These are phyloP conservation scores for Phortica magna DNA, from an alignment of 2,888 invertebrate genomes.

Conservation along the genomic window DNA sequence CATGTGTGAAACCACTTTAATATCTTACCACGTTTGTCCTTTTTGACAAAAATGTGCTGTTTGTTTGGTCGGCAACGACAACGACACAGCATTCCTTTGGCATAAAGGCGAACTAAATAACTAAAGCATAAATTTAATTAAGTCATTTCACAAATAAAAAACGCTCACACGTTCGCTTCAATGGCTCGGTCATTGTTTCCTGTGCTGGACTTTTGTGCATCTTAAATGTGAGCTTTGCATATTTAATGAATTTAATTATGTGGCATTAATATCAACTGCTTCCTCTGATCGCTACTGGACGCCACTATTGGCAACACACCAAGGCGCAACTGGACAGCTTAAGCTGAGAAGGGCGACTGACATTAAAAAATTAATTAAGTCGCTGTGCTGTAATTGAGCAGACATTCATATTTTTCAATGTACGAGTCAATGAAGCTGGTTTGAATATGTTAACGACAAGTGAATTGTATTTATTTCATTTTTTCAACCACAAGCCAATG, in stretches of 20 bases:
- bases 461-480: not conserved
- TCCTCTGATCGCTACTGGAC: not conserved
- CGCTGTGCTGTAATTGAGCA: slow-evolving; percentile 10
- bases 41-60: not conserved
- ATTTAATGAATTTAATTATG: slow-evolving; percentile 24
- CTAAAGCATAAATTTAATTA: not conserved
- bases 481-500: not conserved
- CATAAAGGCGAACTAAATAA: not conserved
- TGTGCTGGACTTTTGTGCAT: too few relatives aligned
- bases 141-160: slow-evolving; percentile 3
- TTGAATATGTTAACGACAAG: not conserved
- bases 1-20: not conserved
- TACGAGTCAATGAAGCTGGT: not conserved
- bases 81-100: not conserved
- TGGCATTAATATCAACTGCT: not conserved
- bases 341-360: not conserved
- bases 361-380: slow-evolving; percentile 28
- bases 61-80: not conserved
- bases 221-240: slow-evolving; percentile 14
- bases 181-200: too few relatives aligned
- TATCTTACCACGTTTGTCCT: not conserved
- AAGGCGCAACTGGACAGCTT: not conserved
- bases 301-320: not conserved
- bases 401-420: not conserved
- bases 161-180: not conserved